Percentiles rank a stretch among this genome's conserved stretches.
phyloP scores from a whole-genome alignment of 2,797 vertebrate species.

The Sebastiscus albofasciatus region DNA sequence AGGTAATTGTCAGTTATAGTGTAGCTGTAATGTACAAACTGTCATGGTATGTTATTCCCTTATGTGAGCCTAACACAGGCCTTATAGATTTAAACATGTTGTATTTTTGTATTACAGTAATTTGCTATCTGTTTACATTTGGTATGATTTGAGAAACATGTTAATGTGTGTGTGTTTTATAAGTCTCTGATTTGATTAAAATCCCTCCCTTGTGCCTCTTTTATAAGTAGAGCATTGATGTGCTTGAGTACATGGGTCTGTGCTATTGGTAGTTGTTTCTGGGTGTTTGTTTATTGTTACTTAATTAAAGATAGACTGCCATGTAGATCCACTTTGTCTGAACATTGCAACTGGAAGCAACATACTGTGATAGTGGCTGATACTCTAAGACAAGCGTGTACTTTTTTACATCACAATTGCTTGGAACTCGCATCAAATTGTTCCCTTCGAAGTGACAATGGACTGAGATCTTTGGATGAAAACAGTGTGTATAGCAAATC shows the following conservation, averaged over 20 bases:
- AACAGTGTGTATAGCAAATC: slow-evolving; percentile 65
- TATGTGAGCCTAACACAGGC: slow-evolving; percentile 82
- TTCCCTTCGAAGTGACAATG: slow-evolving; percentile 70
- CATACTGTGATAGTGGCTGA: slow-evolving; percentile 79
- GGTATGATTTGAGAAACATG: slow-evolving; percentile 84
- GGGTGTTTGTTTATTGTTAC: slow-evolving; percentile 83
- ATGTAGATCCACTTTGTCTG: slow-evolving; percentile 79
- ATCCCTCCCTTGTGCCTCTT: slow-evolving; percentile 85
- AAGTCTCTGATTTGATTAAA: slow-evolving; percentile 81
- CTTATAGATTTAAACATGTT: slow-evolving; percentile 87
- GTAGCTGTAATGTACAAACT: slow-evolving; percentile 82
- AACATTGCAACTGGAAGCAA: slow-evolving; percentile 79
- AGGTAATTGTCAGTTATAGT: slow-evolving; percentile 78
- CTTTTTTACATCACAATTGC: slow-evolving; percentile 20
- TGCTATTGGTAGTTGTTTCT: slow-evolving; percentile 83
- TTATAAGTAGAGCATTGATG: slow-evolving; percentile 85
- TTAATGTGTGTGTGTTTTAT: slow-evolving; percentile 82
- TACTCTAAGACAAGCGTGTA: slow-evolving; percentile 54
- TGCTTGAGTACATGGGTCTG: slow-evolving; percentile 85
- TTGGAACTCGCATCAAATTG: slow-evolving; percentile 47
- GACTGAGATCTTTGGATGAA: slow-evolving; percentile 68
- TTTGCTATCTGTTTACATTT: slow-evolving; percentile 88
- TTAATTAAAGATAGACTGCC: slow-evolving; percentile 81
- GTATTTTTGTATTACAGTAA: slow-evolving; percentile 94
- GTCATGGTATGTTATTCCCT: slow-evolving; percentile 80